Base-by-base conservation (phyloP, 2,113 vertebrate genomes). In the Phalacrocorax brasilianus region DNA sequence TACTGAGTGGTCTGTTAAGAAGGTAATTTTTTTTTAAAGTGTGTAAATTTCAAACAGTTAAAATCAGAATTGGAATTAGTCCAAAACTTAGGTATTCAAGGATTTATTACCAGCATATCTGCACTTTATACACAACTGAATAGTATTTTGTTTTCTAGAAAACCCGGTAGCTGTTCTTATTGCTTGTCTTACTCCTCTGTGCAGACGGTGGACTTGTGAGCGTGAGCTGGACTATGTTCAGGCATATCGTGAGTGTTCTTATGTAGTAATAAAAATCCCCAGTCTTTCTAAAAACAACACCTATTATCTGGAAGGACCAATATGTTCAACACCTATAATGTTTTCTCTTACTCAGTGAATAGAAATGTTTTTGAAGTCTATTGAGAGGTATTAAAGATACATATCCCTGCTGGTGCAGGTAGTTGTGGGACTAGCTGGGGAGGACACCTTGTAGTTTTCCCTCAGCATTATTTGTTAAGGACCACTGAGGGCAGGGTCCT, bases 401-500 rank as follows among this genome's bases (percentile, higher is more conserved):
- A 11, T 47, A 28, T 22, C 11, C 3, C 26, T 89, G 4, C 9
- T 52, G 40, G 4, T 78, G 19, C 49, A 68, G 63, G 30, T 52
- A 55, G 21, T 52, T 26, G 22, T 81, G 55, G 50, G 30, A 77
- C 28, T 73, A 33, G 27, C 35, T 85, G 2, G 8, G 62, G 18
- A 50, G 24, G 10, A 85, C 15, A 38, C 5, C 13, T 71, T 55
- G 2, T 32, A 1, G 56, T 88, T 88, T 68, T 35, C 19, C 50
- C 11, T 28, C 9, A 52, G 4, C 14, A 3, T 80, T 92, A 27
- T n/a, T 45, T 1, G 0, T 23, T 23, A 52, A 76, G 16, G 14
- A 30, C 14, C 15, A 1, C 1, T 3, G 18, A 1, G 9, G 8
- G 5, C 8, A 21, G 9, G 9, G 27, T 50, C 24, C 12, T 65